These are phyloP conservation scores for Eonycteris spelaea DNA, from an alignment of 2,113 vertebrate species.

Conservation along the genomic window DNA sequence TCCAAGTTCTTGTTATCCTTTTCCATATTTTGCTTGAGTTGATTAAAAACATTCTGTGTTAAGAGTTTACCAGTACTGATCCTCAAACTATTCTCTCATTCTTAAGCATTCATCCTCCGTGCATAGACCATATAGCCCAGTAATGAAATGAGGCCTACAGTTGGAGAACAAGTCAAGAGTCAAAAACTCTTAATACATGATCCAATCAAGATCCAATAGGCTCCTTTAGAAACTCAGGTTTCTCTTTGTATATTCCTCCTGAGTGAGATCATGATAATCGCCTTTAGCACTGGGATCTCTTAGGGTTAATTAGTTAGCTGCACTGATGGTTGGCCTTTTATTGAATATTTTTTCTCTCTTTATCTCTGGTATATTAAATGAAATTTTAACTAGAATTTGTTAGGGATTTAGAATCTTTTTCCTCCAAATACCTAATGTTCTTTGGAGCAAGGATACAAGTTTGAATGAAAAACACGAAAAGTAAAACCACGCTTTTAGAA, in stretches of 20 bases:
- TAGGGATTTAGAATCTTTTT: background rate
- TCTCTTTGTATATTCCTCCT: background rate
- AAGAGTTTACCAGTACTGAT: background rate
- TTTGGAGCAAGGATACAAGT: background rate
- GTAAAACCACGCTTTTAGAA: background rate
- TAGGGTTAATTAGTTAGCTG: conserved; percentile 4
- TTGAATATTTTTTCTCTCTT: background rate
- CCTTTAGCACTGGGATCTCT: background rate
- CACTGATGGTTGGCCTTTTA: background rate
- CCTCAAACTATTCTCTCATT: background rate
- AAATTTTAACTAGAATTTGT: conserved; percentile 51
- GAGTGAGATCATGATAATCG: background rate
- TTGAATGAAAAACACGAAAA: background rate
- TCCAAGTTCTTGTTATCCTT: background rate
- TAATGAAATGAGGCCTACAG: background rate
- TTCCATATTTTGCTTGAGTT: background rate
- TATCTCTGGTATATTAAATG: conserved; percentile 15
- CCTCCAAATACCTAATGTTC: background rate
- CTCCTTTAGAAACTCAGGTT: background rate
- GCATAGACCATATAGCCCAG: background rate
- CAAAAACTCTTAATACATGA: background rate
- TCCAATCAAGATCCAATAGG: background rate
- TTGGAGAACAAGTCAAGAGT: background rate
- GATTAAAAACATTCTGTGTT: background rate
- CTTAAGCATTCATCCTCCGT: background rate